Conservation (phyloP, 1,140 invertebrate genomes). For the Eciton burchellii region DNA sequence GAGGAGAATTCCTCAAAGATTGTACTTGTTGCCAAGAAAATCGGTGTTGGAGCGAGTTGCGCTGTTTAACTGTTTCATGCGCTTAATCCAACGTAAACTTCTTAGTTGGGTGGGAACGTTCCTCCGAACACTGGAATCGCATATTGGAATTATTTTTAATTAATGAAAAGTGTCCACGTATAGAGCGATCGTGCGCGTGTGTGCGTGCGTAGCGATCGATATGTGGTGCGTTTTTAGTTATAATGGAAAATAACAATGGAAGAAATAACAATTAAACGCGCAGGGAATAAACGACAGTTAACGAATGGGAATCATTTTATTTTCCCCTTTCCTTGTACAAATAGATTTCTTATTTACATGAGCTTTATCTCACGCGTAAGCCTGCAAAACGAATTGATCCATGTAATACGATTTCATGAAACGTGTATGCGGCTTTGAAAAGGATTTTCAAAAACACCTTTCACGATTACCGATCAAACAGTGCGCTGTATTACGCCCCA, state of each 20-base stretch:
- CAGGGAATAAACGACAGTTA: background rate
- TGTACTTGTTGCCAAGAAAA: conserved; percentile 8
- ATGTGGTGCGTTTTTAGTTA: too few relatives aligned
- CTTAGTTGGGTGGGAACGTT: too few relatives aligned
- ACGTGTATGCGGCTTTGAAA: conserved; percentile 14
- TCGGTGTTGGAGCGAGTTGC: too few relatives aligned
- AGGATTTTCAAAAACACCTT: conserved; percentile 31
- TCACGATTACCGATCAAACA: conserved; percentile 19
- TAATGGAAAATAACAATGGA: too few relatives aligned
- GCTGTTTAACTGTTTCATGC: too few relatives aligned
- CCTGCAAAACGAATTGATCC: background rate
- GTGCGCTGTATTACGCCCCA: background rate
- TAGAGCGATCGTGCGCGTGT: too few relatives aligned
- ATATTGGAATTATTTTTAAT: too few relatives aligned
- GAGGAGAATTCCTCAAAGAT: conserved; percentile 45
- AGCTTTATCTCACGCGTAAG: background rate
- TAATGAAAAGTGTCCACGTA: too few relatives aligned
- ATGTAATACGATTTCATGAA: background rate
- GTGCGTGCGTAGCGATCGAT: too few relatives aligned
- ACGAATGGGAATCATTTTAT: background rate
- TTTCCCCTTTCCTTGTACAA: background rate
- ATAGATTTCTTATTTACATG: background rate
- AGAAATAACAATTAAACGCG: background rate
- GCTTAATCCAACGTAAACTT: too few relatives aligned
- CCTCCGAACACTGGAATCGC: too few relatives aligned